Conservation (phyloP, 2,113 vertebrate species). For the Eidolon helvum region DNA sequence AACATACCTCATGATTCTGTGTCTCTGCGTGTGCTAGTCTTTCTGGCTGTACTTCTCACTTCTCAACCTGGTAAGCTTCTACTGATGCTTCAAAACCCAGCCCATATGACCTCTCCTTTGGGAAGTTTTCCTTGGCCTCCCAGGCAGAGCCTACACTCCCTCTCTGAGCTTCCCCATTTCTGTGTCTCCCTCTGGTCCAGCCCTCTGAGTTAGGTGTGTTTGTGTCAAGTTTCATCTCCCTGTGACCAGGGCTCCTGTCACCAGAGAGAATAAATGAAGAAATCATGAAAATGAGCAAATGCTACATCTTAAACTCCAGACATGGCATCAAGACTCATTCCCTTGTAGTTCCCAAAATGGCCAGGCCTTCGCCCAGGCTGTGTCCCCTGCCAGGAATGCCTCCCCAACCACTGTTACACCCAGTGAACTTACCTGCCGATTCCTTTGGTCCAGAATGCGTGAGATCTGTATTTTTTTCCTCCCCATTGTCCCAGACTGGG, state of each 20-base stretch:
- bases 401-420: accelerated
- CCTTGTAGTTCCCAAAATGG: neutral
- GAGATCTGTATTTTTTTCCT: constrained; percentile 99
- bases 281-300: neutral
- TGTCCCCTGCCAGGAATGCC: neutral
- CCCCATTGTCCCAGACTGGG: constrained; percentile 85
- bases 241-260: neutral
- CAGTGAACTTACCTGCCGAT: constrained; percentile 88
- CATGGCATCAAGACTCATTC: neutral
- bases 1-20: neutral
- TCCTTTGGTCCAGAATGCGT: constrained; percentile 94
- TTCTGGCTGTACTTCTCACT: neutral
- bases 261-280: neutral
- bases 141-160: neutral
- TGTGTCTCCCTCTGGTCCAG: neutral
- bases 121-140: neutral
- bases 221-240: neutral
- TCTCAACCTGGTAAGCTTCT: neutral
- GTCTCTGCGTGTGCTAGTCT: neutral
- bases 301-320: neutral
- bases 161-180: neutral
- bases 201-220: neutral
- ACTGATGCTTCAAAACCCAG: neutral
- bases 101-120: neutral
- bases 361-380: neutral